phyloP scores from a whole-genome alignment of 2,113 vertebrate species.

The Raja brachyura region DNA sequence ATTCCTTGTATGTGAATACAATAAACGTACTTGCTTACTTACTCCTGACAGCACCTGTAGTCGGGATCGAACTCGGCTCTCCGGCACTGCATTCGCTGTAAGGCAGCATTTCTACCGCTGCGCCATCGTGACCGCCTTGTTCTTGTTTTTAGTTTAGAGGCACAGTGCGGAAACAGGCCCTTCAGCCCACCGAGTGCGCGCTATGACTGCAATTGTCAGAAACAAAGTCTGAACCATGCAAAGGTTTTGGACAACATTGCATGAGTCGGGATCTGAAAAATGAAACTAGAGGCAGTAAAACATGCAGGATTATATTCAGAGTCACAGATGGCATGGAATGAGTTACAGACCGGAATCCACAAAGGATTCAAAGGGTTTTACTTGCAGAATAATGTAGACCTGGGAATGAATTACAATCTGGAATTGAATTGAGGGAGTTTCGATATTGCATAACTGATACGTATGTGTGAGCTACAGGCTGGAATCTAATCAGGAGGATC shows the following conservation, averaged over 20 bases:
- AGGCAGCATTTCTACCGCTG: too few species aligned
- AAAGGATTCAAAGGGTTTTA: background rate
- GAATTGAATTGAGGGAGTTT: background rate
- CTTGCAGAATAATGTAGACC: background rate
- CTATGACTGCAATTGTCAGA: background rate
- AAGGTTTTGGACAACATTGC: background rate
- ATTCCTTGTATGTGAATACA: too few species aligned
- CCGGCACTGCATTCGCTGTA: too few species aligned
- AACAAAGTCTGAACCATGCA: background rate
- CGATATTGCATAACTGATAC: background rate
- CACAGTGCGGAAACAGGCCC: too few species aligned
- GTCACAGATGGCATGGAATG: too few species aligned
- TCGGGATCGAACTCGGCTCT: too few species aligned
- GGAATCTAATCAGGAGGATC: background rate
- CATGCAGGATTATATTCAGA: too few species aligned
- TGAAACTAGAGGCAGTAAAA: background rate
- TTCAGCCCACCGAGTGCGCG: too few species aligned
- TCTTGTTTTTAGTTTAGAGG: too few species aligned
- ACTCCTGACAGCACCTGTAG: too few species aligned
- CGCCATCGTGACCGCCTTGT: too few species aligned
- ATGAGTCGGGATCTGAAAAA: background rate
- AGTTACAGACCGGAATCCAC: background rate
- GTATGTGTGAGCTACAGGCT: background rate
- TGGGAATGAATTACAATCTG: background rate
- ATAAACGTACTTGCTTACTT: too few species aligned